Base-by-base conservation (phyloP, 2,888 invertebrate species). In the Junonia oenone region DNA sequence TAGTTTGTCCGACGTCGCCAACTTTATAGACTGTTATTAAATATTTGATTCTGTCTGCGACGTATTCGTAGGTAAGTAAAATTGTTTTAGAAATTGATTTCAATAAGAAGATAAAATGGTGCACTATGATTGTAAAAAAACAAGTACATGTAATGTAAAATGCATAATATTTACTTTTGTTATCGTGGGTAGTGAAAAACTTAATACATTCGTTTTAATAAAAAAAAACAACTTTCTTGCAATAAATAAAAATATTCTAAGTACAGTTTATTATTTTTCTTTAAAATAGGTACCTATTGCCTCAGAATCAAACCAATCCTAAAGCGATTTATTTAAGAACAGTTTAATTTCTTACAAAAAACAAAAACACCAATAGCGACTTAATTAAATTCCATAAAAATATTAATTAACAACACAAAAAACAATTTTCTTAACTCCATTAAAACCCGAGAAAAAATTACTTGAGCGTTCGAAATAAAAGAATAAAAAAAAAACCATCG, bases 1-100 rank as follows among this genome's bases (percentile, higher is more conserved):
- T 56, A 56, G 51, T 48, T 51, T 38, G 47, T 43, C 51, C 59
- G 38, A 11, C 49, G 49, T 45, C 51, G 19, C 45, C 52, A 58
- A 60, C 60, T 60, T 60, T 14, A 52, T 54, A 58, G 60, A 58
- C 58, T 37, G 47, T 52, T 29, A 6, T 51, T 48, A 51, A 60
- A 60, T 55, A 60, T 60, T 60, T 51, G 54, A 57, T 56, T 53
- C 35, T 22, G 29, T 27, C 33, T 37, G 27, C n/a, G 38, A 45
- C 45, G 29, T 38, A 48, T 33, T 35, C 17, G 15, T 15, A 37
- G 13, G 11, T n/a, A 40, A 40, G 17, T 40, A 11, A 9, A 40
- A 40, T 40, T 40, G 19, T 40, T 40, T 40, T 3, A 19, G 4
- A 40, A 40, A 19, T 40, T 40, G n/a, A n/a, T n/a, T n/a, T n/a